Base-by-base conservation (phyloP, 30 jellyfish, hydroid and myxozoan species). In the Pelagia noctiluca region DNA sequence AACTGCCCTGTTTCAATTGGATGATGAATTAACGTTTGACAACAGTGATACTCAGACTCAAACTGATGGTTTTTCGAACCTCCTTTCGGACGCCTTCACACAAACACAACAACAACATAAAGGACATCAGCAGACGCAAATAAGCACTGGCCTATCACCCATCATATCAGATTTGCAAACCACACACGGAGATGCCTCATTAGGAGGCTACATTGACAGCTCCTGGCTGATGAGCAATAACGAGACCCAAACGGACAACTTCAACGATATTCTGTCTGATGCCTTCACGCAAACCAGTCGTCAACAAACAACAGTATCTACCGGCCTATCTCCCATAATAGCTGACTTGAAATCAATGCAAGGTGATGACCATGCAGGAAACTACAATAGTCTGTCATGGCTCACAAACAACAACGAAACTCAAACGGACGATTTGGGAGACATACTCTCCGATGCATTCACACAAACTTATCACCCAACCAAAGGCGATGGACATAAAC, bases 11-110 rank as follows among this genome's bases (percentile, higher is more conserved):
- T 50, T 75, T 29, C 57, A 75, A 0, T 75, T 75, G 31, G 75
- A 75, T 29, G 24, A 52, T 1, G 60, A 49, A 0, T 75, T 50
- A 28, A 65, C 75, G 0, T 75, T 75, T 75, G 89, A 49, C 19
- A 62, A 62, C 64, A 50, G 28, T 54, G 92, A 70, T 57, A 82
- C 36, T 23, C 57, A 82, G 37, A 70, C 86, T 19, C 82, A 82
- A 54, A 65, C 92, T 0, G 86, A 52, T n/a, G 82, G 61, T 42
- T 81, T 65, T 30, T 32, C 72, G 48, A 63, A 62, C 10, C 60
- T 68, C 21, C 71, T 68, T 21, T 35, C 92, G 3, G 92, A 82
- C 52, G 92, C 92, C 2, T 82, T 82, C 80, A 82, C 92, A 0
- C 92, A 82, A 16, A 82, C 92, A 13, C 69, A 67, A 49, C 92